Evolutionary conservation across 2,797 vertebrate genomes (phyloP), one percentile per base, ranked within the genome.

Genomic region (Corythornis leucogaster): DNA sequence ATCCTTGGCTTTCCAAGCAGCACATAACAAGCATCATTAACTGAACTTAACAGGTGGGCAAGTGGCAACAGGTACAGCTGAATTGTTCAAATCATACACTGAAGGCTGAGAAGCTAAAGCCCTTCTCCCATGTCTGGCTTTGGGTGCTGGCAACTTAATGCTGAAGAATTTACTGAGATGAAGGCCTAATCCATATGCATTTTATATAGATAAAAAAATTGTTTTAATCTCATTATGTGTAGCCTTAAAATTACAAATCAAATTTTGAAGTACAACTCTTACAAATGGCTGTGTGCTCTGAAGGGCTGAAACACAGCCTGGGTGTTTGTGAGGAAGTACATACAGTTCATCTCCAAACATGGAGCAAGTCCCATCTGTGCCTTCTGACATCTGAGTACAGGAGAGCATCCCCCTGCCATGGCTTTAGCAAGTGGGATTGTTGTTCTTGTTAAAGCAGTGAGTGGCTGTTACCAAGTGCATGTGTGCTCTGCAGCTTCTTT

Each of bases 1-100:
- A 59, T 85, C 84, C 71, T 26, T 83, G 64, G 88, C 58, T 87
- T 79, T 89, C 51, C 35, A 9, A 26, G 78, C 67, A 81, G 68
- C 63, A 28, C 80, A 12, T 30, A 28, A 30, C 15, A 15, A 55
- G 57, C 64, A 46, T 45, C 89, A 85, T 59, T 59, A 66, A 26
- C 53, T 2, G 11, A 15, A 30, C 35, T 59, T 24, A 70, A 58
- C 80, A 81, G 88, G 80, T 69, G 87, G 71, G 40, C 82, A 89
- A 77, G 58, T 78, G 67, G 75, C 80, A 81, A 45, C 75, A 84
- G 81, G 64, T 66, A 30, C 35, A 43, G n/a, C 84, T n/a, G 48
- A 66, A 33, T 45, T 69, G 62, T 66, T 68, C 33, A 1, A 42
- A 70, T 77, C 17, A 1, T 40, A 25, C 35, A 3, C 3, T n/a